Evolutionary conservation across 2,797 vertebrate genomes (phyloP), one percentile per base, ranked within the genome.

Genomic region (Stomatorhinus walkeri): DNA sequence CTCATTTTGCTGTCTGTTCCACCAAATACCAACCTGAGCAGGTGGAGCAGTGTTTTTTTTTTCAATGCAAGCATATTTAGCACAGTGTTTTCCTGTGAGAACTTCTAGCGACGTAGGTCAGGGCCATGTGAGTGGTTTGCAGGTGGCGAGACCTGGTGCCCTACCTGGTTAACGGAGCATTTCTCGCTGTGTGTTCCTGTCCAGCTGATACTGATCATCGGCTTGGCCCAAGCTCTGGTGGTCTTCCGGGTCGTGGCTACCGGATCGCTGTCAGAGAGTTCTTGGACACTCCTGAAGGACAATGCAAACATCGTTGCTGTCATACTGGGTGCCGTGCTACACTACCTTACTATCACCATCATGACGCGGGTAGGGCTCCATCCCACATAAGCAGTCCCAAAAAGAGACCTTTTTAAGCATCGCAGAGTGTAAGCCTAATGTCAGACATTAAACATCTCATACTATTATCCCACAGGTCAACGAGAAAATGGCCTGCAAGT

Each of bases 341-440:
- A 99, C 93, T 99, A 97, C 85, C 0, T 98, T 85, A 97, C 96
- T 92, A 99, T 99, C 56, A 89, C 96, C 68, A 8, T 96, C 94
- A 98, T 98, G 98, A 98, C 95, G 76, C 94, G 96, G 97, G 98
- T 98, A 95, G 28, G 16, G 16, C 36, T 8, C 43, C 14, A 2
- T 24, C 56, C 14, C 10, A 59, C 2, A 36, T 40, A 36, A 36
- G 28, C 68, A 72, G 2, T 52, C 43, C 43, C 9, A 12, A 43
- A 14, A 59, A 16, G 1, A 48, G 28, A 19, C 36, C 54, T 24
- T 24, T 43, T 46, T 68, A 36, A 40, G 10, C 19, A 22, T 68
- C 10, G n/a, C 22, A 3, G n/a, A 5, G 10, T n/a, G 16, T 87
- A 32, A 32, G 1, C 40, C 22, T 64, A 22, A 43, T 52, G 28